phyloP scores from a whole-genome alignment of 2,797 vertebrate genomes.

The Prionace glauca region DNA sequence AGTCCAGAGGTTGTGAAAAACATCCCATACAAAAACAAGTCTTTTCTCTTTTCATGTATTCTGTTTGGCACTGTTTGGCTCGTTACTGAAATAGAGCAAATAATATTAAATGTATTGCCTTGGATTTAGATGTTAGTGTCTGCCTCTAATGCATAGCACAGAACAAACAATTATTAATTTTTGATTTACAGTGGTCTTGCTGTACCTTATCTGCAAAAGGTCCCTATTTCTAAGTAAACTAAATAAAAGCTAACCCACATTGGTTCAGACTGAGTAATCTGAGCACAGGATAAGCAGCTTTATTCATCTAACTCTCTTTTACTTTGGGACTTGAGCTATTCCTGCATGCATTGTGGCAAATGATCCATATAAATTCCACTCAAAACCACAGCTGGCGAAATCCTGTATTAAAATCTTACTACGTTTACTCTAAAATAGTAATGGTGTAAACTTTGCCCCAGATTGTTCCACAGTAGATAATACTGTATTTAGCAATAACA shows the following conservation, averaged over 20 bases:
- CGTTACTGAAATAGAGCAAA: not conserved
- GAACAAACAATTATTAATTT: constrained; percentile 16
- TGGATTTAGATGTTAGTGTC: not conserved
- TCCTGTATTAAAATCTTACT: not conserved
- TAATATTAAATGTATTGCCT: not conserved
- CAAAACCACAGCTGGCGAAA: constrained; percentile 2
- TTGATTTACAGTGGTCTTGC: not conserved
- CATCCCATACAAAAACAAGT: not conserved
- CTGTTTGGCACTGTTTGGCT: not conserved
- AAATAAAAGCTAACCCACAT: not conserved
- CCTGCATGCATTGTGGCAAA: not conserved
- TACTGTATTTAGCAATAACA: not conserved
- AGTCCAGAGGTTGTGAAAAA: not conserved
- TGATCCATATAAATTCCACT: constrained; percentile 15
- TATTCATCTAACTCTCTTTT: not conserved
- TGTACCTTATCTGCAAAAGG: not conserved
- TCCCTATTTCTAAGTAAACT: not conserved
- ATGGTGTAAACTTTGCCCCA: not conserved
- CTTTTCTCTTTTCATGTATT: not conserved
- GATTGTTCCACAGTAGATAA: not conserved
- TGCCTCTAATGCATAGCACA: not conserved
- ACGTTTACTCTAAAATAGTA: not conserved
- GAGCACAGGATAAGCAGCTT: not conserved
- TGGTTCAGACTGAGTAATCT: not conserved
- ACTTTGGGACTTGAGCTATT: not conserved